Evolutionary conservation across 1,140 invertebrate genomes (phyloP).

Genomic region (Caerostris extrusa): DNA sequence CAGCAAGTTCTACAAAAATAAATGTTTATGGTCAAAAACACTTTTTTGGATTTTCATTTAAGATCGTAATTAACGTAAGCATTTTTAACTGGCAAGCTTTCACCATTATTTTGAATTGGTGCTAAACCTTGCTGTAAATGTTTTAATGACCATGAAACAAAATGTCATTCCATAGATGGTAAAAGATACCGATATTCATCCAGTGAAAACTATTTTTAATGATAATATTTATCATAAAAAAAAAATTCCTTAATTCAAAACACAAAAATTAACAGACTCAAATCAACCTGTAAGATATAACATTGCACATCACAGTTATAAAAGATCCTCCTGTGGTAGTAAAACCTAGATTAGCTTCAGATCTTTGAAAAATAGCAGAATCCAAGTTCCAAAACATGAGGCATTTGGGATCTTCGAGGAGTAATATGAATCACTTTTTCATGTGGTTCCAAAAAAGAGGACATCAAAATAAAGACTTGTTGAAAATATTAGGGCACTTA

Average conservation of each 20-base stretch:
- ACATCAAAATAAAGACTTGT: conserved; percentile 70
- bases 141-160: conserved; percentile 54
- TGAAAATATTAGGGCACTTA: conserved; percentile 40
- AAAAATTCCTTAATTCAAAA: conserved; percentile 2
- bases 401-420: conserved; percentile 77
- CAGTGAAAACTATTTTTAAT: conserved; percentile 24
- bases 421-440: conserved; percentile 78
- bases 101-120: conserved; percentile 64
- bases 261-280: background rate
- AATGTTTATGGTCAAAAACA: conserved; percentile 37
- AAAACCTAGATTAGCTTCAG: conserved; percentile 54
- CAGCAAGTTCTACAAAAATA: conserved; percentile 73
- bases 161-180: background rate
- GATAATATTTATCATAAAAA: conserved; percentile 65
- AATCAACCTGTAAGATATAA: conserved; percentile 58
- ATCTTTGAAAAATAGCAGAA: conserved; percentile 56
- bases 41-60: conserved; percentile 27
- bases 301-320: conserved; percentile 51
- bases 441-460: conserved; percentile 78
- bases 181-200: background rate
- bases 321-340: conserved; percentile 32
- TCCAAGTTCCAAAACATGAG: conserved; percentile 68
- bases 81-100: conserved; percentile 64
- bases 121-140: conserved; percentile 12
- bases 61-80: background rate